Base-by-base conservation (phyloP, 2,797 vertebrate species). In the Myoxocephalus aenaeus region DNA sequence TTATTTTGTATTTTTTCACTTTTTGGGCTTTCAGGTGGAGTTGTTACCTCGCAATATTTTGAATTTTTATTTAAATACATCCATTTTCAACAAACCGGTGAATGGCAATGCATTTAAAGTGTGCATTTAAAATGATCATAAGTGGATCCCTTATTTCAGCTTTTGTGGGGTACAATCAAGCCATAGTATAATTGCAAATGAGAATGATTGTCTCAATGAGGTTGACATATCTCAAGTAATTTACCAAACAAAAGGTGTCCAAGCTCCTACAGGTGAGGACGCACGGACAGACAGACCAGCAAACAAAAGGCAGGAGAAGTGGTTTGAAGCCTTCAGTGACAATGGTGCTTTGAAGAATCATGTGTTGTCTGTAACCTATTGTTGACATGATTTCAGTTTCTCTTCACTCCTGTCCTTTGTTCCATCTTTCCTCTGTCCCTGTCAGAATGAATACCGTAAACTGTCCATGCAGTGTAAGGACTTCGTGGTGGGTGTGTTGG, bases 401-500 rank as follows among this genome's bases (percentile, higher is more conserved):
- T 54, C 4, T 25, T 48, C 4, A 2, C 15, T 56, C 42, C 20
- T 67, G 34, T 25, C 29, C 3, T 27, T 59, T 32, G 25, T 25
- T 42, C 14, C 17, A 9, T 12, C 17, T 59, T 40, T 51, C 13
- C 20, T 42, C 9, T 51, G n/a, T 51, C 4, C 44, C 14, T 7
- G 3, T 57, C 87, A 99, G 97, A 99, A 99, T 0, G 98, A 99
- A 87, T 99, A 99, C 80, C 94, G 97, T 79, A 99, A 99, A 94
- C 92, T 99, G 94, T 99, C 98, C 94, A 99, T 99, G 98, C 98
- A 99, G 95, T 99, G 98, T 93, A 99, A 99, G 93, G 98, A 99
- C 87, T 99, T 99, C 87, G 96, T 98, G 4, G 98, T 99, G 81
- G 98, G 98, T 0, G 97, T 99, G 75, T 87, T 99, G 94, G 98